phyloP scores from a whole-genome alignment of 1,140 invertebrate genomes.

The Subanguina moxae region DNA sequence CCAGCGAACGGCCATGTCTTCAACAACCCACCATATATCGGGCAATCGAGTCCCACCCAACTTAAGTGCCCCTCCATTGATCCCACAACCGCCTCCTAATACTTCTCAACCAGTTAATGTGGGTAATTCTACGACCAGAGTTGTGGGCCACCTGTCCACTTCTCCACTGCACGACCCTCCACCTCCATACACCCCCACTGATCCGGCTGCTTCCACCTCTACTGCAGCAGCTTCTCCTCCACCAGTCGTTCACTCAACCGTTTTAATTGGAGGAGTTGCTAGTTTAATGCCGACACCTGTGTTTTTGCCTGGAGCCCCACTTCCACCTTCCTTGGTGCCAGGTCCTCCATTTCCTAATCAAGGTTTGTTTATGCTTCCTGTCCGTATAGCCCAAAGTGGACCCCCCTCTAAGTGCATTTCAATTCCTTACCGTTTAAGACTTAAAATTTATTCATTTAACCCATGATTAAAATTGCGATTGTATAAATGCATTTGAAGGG shows the following conservation, averaged over 20 bases:
- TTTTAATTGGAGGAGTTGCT: neutral
- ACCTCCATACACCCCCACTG: constrained; percentile 48
- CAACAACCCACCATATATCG: neutral
- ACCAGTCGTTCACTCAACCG: neutral
- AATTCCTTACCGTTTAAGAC: no score
- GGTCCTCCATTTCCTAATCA: constrained; percentile 33
- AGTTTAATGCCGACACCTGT: constrained; percentile 15
- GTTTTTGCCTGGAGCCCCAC: constrained; percentile 29
- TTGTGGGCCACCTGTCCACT: neutral
- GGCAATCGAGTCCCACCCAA: constrained; percentile 26
- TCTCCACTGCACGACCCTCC: constrained; percentile 28
- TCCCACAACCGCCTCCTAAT: constrained; percentile 35
- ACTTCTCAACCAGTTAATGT: constrained; percentile 1
- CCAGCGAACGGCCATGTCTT: constrained; percentile 16
- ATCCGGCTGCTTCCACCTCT: constrained; percentile 20
- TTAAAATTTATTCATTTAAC: neutral
- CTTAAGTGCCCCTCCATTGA: constrained; percentile 43
- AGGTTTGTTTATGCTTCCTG: constrained; percentile 15
- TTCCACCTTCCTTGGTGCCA: constrained; percentile 36
- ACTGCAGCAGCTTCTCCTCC: neutral
- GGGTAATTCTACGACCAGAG: neutral
- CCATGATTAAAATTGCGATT: no score
- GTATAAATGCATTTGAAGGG: neutral
- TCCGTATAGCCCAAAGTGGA: no score
- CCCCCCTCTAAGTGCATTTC: no score